Evolutionary conservation across 2,797 vertebrate genomes (phyloP).

Genomic region (Galagoides demidoff): DNA sequence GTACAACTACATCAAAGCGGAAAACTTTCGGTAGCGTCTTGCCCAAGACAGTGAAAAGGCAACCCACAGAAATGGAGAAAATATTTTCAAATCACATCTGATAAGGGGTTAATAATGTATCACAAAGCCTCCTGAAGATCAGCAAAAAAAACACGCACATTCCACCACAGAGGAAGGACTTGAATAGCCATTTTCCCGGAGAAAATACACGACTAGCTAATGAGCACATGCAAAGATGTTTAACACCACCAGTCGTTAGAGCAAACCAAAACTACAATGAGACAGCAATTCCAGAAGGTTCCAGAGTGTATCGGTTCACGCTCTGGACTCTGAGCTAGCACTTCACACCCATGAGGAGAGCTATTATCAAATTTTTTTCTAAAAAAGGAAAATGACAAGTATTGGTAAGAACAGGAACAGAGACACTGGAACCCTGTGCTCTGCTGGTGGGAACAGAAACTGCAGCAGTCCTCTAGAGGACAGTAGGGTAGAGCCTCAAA

Average conservation of each 20-base stretch:
- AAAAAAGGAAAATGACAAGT: not conserved
- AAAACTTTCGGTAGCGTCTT: not conserved
- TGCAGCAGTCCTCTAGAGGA: not conserved
- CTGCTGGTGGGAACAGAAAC: not conserved
- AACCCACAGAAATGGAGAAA: not conserved
- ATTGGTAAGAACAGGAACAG: not conserved
- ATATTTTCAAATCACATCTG: not conserved
- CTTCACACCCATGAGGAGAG: not conserved
- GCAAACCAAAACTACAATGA: not conserved
- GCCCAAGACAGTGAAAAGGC: not conserved
- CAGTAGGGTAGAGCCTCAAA: not conserved
- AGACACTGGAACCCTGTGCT: not conserved
- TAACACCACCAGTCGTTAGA: not conserved
- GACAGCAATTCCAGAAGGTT: not conserved
- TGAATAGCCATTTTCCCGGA: not conserved
- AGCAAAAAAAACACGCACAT: not conserved
- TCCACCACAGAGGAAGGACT: not conserved
- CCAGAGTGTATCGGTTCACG: rapidly evolving
- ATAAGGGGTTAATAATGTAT: not conserved
- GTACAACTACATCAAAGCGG: not conserved
- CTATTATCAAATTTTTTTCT: not conserved
- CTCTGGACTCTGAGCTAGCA: not conserved
- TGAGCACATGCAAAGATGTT: not conserved
- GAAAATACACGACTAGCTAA: not conserved
- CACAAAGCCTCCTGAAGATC: not conserved